Conservation (phyloP, 1,140 invertebrate species). For the Orius laevigatus region DNA sequence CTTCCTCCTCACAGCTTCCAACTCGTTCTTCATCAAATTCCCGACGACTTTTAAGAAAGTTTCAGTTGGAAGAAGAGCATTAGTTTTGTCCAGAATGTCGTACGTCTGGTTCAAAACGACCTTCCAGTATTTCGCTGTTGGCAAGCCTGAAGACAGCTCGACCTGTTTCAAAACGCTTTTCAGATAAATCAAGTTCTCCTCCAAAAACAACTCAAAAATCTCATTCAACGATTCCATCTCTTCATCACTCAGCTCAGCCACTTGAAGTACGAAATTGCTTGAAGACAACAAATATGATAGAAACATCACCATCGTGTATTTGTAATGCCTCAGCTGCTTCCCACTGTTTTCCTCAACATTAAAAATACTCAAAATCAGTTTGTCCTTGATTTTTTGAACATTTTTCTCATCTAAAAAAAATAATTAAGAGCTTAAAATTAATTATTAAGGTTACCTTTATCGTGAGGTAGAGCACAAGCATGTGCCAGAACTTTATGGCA, state of each 20-base stretch:
- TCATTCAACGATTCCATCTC: conserved; percentile 33
- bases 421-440: not conserved
- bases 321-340: conserved; percentile 66
- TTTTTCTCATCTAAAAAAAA: conserved; percentile 4
- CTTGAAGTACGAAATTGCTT: conserved; percentile 46
- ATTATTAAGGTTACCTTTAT: conserved; percentile 30
- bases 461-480: conserved; percentile 43
- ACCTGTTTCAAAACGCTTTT: conserved; percentile 40
- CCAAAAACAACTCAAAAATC: conserved; percentile 46
- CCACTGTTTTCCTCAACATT: conserved; percentile 43
- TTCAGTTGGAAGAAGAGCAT: conserved; percentile 54
- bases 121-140: conserved; percentile 60
- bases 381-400: not conserved
- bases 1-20: conserved; percentile 54
- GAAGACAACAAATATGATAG: conserved; percentile 47
- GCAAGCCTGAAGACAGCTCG: conserved; percentile 32
- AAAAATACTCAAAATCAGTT: conserved; percentile 33
- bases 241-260: conserved; percentile 30
- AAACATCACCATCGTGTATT: conserved; percentile 56
- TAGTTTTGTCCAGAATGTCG: conserved; percentile 55
- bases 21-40: conserved; percentile 47
- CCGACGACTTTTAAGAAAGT: conserved; percentile 62
- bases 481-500: conserved; percentile 49
- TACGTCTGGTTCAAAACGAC: conserved; percentile 57
- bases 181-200: conserved; percentile 47